Conservation (phyloP, 2,888 invertebrate genomes). For the Lithophane socia region DNA sequence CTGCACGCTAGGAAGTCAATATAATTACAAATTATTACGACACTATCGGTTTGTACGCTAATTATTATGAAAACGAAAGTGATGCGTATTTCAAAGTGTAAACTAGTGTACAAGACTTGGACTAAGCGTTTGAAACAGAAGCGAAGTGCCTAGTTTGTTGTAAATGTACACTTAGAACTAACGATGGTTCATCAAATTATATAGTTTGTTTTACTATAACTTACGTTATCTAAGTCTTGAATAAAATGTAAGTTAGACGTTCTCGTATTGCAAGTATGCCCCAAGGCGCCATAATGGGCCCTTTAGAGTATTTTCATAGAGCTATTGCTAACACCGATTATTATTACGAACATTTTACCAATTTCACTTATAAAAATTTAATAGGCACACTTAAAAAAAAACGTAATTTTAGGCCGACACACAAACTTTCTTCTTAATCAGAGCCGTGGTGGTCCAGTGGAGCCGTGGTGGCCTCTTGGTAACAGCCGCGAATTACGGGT, state of each 20-base stretch:
- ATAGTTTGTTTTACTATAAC: background rate
- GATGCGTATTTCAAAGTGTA: background rate
- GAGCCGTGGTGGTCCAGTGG: too few species aligned
- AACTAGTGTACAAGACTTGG: background rate
- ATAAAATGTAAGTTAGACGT: background rate
- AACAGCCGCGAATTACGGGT: too few species aligned
- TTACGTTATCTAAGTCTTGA: background rate
- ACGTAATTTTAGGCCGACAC: background rate
- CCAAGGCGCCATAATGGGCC: conserved; percentile 18
- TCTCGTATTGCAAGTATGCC: background rate
- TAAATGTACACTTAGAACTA: background rate
- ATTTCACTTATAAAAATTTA: background rate
- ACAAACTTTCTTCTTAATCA: conserved; percentile 36
- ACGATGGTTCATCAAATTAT: background rate
- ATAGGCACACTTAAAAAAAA: background rate
- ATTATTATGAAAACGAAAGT: conserved; percentile 48
- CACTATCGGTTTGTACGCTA: conserved; percentile 29
- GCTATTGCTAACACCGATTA: background rate
- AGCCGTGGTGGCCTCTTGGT: too few species aligned
- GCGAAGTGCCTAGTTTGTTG: background rate
- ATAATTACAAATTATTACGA: conserved; percentile 48
- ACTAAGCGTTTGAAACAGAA: conserved; percentile 26
- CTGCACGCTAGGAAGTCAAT: conserved; percentile 51
- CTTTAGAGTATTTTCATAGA: background rate
- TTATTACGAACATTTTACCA: conserved; percentile 1